Evolutionary conservation across 2,888 invertebrate species (phyloP).

Genomic region (Gortyna flavago): DNA sequence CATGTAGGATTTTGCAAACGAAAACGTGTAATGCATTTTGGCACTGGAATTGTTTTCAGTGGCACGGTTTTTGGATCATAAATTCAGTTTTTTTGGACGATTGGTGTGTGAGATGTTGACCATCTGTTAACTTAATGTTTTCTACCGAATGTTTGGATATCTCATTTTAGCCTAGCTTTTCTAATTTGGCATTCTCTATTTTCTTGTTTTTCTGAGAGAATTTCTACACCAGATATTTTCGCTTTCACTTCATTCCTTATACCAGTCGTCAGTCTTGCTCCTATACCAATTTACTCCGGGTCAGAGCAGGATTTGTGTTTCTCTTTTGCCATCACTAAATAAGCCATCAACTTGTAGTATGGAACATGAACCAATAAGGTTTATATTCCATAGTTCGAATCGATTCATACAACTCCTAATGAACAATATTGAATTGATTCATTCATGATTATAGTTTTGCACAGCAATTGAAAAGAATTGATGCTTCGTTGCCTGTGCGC

Average conservation of each 20-base stretch:
- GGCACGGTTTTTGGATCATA: slow-evolving; percentile 1
- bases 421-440: neutral
- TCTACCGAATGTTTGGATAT: neutral
- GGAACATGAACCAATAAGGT: neutral
- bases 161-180: neutral
- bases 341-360: neutral
- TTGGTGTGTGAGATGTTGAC: neutral
- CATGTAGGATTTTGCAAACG: slow-evolving; percentile 1
- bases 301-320: neutral
- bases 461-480: slow-evolving; percentile 40
- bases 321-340: neutral
- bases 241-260: neutral
- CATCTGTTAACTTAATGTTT: neutral
- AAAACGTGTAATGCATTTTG: slow-evolving; percentile 2
- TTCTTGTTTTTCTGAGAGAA: neutral
- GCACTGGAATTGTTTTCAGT: slow-evolving; percentile 25
- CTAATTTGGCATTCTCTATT: neutral
- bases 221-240: neutral
- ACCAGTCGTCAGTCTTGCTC: neutral
- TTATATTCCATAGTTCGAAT: neutral
- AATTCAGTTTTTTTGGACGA: neutral
- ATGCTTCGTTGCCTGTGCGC: slow-evolving; percentile 7
- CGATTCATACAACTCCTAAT: neutral
- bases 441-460: slow-evolving; percentile 9
- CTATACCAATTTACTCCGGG: neutral